These are phyloP conservation scores for Asteroscopus sphinx DNA, from an alignment of 2,888 invertebrate genomes.

Conservation along the genomic window DNA sequence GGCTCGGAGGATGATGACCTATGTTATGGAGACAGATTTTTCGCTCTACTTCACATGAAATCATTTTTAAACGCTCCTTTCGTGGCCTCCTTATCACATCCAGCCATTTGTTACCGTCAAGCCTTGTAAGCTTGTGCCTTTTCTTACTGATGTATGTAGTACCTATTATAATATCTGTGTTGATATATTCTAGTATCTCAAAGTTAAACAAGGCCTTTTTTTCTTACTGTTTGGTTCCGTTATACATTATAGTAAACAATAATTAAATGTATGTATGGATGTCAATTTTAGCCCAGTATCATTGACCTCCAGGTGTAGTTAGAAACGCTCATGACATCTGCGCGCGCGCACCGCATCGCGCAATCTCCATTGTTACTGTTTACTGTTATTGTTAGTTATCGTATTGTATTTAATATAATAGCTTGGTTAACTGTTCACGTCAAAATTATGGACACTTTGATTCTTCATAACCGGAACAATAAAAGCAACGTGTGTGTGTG, in stretches of 20 bases:
- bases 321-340: constrained; percentile 61
- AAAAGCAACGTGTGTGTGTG: not conserved
- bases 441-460: constrained; percentile 25
- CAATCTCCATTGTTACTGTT: constrained; percentile 64
- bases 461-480: constrained; percentile 2
- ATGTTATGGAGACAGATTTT: no score
- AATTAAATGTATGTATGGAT: constrained; percentile 14
- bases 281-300: constrained; percentile 54
- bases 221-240: not conserved
- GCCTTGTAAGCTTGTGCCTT: no score
- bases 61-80: no score
- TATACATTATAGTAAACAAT: constrained; percentile 1
- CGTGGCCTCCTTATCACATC: no score
- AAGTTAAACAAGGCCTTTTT: no score
- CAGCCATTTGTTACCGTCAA: no score
- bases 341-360: constrained; percentile 51
- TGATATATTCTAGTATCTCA: not conserved
- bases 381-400: constrained; percentile 62
- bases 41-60: no score
- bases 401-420: constrained; percentile 56
- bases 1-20: no score
- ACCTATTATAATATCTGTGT: no score
- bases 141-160: no score
- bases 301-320: constrained; percentile 63
- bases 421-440: constrained; percentile 49